Base-by-base conservation (phyloP, 1,140 invertebrate species). In the Megalopta genalis region DNA sequence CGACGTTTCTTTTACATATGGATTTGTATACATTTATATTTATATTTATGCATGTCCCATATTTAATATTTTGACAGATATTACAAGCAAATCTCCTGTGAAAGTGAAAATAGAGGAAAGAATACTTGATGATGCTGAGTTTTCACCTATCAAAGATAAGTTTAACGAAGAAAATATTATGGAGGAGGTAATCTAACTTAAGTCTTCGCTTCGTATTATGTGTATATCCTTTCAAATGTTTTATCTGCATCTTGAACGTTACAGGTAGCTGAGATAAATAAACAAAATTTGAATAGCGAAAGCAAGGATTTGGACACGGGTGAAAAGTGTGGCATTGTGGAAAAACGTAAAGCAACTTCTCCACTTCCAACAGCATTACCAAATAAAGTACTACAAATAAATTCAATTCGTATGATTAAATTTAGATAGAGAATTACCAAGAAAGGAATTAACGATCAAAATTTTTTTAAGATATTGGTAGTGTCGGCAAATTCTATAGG, bases 311-410 rank as follows among this genome's bases (percentile, higher is more conserved):
- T 32, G 23, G 70, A 82, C 21, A n/a, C 42, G 32, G 68, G 6
- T 18, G 81, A 76, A 32, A 69, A 77, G 21, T 21, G 32, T 66
- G 57, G 25, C n/a, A 49, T 46, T 12, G 12, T 73, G 68, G 46
- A 49, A 18, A 87, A 82, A 52, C 77, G 78, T 32, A 86, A 88
- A 76, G 42, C 49, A 27, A 52, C 68, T 59, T 82, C 81, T 21
- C 82, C 84, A 25, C 71, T 88, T 16, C 63, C 81, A 37, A 23
- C 62, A 57, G 16, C 69, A 23, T 54, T 62, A 65, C 74, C 84
- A 66, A 88, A 85, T 62, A 90, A 90, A 71, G 88, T 88, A 86
- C 23, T 57, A 57, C 16, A 39, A 39, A 57, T 64, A 32, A 66
- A 67, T 42, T 14, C 21, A 69, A 72, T 42, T 23, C 2, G 3